Base-by-base conservation (phyloP, 2,888 invertebrate genomes). In the Taphrorychus bicolor region DNA sequence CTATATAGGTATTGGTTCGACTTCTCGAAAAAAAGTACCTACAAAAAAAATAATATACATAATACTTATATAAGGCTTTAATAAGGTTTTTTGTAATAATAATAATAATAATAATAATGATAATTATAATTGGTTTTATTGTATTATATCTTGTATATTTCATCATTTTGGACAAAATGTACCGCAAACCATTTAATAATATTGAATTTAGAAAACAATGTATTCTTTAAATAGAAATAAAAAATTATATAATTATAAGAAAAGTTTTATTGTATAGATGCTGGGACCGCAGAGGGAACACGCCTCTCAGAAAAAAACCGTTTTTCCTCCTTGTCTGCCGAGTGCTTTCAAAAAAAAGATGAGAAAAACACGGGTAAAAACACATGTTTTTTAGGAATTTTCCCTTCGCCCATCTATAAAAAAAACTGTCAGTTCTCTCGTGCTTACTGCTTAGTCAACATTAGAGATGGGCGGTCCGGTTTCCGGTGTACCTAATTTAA, bases 151-250 rank as follows among this genome's bases (percentile, higher is more conserved):
- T 74, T 77, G 75, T 77, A 79, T 75, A 76, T 76, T 74, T 74
- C 61, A 67, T 77, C 75, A 73, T 76, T 79, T 78, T 80, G 80
- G 80, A 77, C 78, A 78, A 78, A 80, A 77, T 79, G 79, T 78
- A 78, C 73, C 70, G 74, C 72, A 71, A 72, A 77, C 76, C 76
- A 81, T 81, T 82, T 81, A 81, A 79, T 80, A 75, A 80, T 79
- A 81, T 80, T 81, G 80, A 82, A 79, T 81, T 81, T 82, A 82
- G 82, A 82, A 78, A 77, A 82, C 82, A 77, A 80, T 82, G 82
- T 82, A 82, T 82, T 82, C 82, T 82, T 82, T 82, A 80, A 82
- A 81, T 82, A 82, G 82, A 82, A 82, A 81, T 66, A 61, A 66
- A 66, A 66, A 66, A 61, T 14, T 57, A 63, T 57, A 56, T 57